Evolutionary conservation across 2,888 invertebrate species (phyloP), one percentile per base, ranked within the genome.

Genomic region (Orthosia gothica): DNA sequence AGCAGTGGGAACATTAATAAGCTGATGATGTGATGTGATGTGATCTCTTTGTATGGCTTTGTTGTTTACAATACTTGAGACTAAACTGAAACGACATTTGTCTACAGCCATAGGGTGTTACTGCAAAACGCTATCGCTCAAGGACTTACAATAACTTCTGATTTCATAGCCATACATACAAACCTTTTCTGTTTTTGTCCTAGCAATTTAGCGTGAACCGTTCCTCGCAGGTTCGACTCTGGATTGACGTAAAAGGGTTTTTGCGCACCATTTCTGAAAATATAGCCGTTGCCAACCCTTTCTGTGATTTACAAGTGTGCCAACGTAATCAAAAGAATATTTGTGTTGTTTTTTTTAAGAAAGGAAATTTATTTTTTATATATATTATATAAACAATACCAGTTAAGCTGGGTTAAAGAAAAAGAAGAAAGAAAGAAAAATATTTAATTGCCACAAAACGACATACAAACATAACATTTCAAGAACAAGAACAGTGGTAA

Each of bases 101-200:
- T 32, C 40, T 40, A 40, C 40, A 40, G 1, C 1, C 40, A 1
- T 40, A 40, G 40, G 40, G 1, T 40, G 40, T 40, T 40, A 13
- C 16, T 18, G 23, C 15, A 0, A 45, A 55, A 4, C 45, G 13
- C 9, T 32, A 12, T 20, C 20, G 50, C 12, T 49, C 12, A 18
- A 12, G 1, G 23, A n/a, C 13, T 23, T 12, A 9, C 1, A 32
- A n/a, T 12, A 49, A 50, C 20, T 75, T 75, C 81, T 57, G 0
- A 23, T 59, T 40, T 76, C 1, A 61, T 63, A n/a, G 66, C 78
- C 76, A 13, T 9, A 64, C 73, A 73, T 23, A 47, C 9, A 71
- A 54, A 80, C 75, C 82, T 64, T 86, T 82, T 79, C 82, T 74
- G 80, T 82, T 88, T 87, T 87, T 87, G 65, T 59, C n/a, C 57